Conservation (phyloP, 2,888 invertebrate genomes). For the Cheiracanthium punctorium region DNA sequence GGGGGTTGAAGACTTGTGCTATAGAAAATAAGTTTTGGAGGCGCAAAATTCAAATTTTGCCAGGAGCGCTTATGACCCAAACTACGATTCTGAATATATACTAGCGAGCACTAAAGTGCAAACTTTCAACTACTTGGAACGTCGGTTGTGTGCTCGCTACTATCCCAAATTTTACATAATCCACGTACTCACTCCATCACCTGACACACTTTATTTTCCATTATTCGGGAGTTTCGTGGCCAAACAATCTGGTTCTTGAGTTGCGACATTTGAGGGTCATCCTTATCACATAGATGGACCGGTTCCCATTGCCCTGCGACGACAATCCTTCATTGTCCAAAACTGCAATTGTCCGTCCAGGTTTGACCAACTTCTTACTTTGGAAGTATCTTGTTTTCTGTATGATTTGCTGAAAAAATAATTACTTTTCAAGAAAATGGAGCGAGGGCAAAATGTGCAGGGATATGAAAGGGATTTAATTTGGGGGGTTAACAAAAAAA, state of each 20-base stretch:
- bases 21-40: no score
- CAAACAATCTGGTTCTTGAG: background rate
- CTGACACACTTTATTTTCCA: background rate
- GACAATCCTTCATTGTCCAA: conserved; percentile 1
- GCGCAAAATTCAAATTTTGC: no score
- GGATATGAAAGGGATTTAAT: no score
- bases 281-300: background rate
- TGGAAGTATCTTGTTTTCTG: background rate
- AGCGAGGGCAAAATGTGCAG: no score
- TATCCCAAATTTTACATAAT: background rate
- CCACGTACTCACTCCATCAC: background rate
- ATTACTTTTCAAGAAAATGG: background rate
- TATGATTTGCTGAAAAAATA: background rate
- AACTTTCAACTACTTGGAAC: no score
- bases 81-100: no score
- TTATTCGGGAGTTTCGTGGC: background rate
- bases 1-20: no score
- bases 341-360: background rate
- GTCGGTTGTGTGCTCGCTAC: no score
- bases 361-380: background rate
- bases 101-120: no score
- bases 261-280: background rate
- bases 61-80: no score
- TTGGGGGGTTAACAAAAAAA: no score
- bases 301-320: background rate